Evolutionary conservation across 2,113 vertebrate species (phyloP).

Genomic region (Ginglymostoma cirratum): DNA sequence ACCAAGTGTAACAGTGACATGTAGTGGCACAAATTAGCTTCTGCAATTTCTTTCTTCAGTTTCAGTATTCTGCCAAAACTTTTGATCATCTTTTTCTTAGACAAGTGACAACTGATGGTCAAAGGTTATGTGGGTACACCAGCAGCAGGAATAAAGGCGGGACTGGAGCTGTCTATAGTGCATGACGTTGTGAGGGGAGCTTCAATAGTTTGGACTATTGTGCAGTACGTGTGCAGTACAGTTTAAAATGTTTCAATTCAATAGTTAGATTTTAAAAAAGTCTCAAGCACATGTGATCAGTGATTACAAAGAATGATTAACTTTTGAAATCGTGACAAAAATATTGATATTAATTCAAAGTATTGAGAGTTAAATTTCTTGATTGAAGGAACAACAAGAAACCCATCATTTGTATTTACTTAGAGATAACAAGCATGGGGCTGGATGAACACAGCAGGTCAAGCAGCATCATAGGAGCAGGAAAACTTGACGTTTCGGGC

Average conservation of each 20-base stretch:
- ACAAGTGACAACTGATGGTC: not conserved
- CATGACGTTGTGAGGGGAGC: not conserved
- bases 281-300: not conserved
- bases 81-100: not conserved
- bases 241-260: not conserved
- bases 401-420: not conserved
- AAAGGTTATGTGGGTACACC: not conserved
- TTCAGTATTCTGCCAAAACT: not conserved
- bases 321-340: not conserved
- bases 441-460: too few species aligned
- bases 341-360: not conserved
- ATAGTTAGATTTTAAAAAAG: not conserved
- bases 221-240: not conserved
- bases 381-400: not conserved
- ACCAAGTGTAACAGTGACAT: not conserved
- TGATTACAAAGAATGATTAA: not conserved
- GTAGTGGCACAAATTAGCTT: not conserved
- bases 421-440: too few species aligned
- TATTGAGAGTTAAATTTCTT: too few species aligned
- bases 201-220: not conserved
- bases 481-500: too few species aligned
- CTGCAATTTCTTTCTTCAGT: not conserved
- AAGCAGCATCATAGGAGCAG: too few species aligned
- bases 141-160: not conserved
- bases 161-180: not conserved